Percentiles rank a stretch among this genome's conserved stretches.
These are phyloP conservation scores for Cnemophilus loriae DNA, from an alignment of 2,113 vertebrate species.

Conservation along the genomic window DNA sequence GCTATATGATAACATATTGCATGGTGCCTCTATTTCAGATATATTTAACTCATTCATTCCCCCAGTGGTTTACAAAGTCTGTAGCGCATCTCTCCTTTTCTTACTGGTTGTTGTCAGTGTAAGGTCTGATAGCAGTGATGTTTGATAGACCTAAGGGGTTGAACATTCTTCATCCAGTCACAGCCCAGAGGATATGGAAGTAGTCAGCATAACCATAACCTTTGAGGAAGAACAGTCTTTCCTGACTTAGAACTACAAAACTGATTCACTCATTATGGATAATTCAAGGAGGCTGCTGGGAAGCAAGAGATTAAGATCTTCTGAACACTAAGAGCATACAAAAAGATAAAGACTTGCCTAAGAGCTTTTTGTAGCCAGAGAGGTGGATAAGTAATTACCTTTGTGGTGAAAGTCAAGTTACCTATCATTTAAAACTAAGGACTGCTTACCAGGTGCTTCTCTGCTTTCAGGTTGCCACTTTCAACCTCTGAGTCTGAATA, in stretches of 20 bases:
- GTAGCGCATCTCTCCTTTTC: background rate
- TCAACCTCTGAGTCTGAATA: background rate
- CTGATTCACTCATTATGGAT: background rate
- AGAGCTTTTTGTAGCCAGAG: background rate
- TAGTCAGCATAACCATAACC: background rate
- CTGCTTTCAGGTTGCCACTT: background rate
- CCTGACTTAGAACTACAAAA: background rate
- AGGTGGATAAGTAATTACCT: background rate
- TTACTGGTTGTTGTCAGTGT: background rate
- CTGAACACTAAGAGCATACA: background rate
- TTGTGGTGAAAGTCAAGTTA: background rate
- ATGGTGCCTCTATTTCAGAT: background rate
- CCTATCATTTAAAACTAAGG: background rate
- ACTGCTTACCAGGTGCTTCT: background rate
- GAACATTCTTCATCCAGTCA: background rate
- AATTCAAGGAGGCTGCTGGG: background rate
- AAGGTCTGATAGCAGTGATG: background rate
- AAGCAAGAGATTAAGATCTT: background rate
- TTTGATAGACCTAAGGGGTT: background rate
- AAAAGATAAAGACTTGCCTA: background rate
- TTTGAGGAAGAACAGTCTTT: conserved; percentile 20
- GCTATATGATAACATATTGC: background rate
- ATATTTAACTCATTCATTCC: background rate
- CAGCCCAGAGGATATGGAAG: background rate
- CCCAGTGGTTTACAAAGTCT: background rate